Conservation (phyloP, 1,140 invertebrate species). For the Papilio machaon region DNA sequence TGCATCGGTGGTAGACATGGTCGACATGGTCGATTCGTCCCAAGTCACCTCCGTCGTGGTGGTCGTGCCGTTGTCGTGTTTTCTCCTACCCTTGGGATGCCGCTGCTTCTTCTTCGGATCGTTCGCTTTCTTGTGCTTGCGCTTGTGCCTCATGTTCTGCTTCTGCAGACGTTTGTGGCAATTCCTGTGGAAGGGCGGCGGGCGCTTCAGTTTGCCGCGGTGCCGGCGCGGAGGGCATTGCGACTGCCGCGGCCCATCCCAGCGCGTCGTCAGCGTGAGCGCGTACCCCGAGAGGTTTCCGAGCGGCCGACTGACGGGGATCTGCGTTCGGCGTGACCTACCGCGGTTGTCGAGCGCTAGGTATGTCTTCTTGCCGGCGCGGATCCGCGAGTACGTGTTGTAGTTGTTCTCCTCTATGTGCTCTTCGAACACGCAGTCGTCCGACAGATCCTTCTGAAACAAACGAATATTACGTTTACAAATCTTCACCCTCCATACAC, state of each 20-base stretch:
- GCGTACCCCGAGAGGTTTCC: conserved; percentile 88
- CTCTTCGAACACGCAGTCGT: conserved; percentile 94
- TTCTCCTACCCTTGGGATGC: conserved; percentile 74
- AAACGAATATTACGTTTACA: conserved; percentile 72
- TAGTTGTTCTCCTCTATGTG: conserved; percentile 92
- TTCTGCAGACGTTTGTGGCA: conserved; percentile 68
- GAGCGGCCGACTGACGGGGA: conserved; percentile 85
- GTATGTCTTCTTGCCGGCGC: conserved; percentile 86
- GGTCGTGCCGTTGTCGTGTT: conserved; percentile 72
- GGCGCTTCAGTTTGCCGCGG: conserved; percentile 69
- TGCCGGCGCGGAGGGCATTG: conserved; percentile 67
- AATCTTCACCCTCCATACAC: not conserved
- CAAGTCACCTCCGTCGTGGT: conserved; percentile 70
- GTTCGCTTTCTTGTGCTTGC: conserved; percentile 77
- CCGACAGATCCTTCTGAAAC: conserved; percentile 91
- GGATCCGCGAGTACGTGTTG: conserved; percentile 91
- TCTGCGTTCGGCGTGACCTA: conserved; percentile 86
- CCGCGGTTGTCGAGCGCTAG: conserved; percentile 89
- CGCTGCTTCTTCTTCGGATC: conserved; percentile 74
- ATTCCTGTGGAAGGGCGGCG: conserved; percentile 70
- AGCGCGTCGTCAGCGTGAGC: conserved; percentile 85
- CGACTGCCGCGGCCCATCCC: conserved; percentile 74
- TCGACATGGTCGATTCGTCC: conserved; percentile 77
- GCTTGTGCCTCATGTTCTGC: conserved; percentile 70
- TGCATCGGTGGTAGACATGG: conserved; percentile 74